phyloP scores from a whole-genome alignment of 2,888 invertebrate species.

The Leptinotarsa rubiginosa region DNA sequence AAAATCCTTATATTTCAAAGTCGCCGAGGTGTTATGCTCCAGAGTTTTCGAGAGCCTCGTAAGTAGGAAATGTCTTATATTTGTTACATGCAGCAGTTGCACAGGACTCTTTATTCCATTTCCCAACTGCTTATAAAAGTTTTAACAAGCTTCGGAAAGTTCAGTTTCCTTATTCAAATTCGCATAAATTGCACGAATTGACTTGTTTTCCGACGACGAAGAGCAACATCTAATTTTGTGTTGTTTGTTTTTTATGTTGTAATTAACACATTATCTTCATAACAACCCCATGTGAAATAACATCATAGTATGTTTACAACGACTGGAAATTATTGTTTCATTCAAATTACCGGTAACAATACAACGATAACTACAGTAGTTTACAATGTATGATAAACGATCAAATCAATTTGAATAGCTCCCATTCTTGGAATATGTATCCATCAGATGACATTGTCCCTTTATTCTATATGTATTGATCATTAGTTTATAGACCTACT shows the following conservation, averaged over 20 bases:
- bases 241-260: background rate
- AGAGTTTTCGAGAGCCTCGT: slow-evolving; percentile 14
- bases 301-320: background rate
- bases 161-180: slow-evolving; percentile 32
- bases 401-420: too few species aligned
- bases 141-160: slow-evolving; percentile 36
- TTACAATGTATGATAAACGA: too few species aligned
- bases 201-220: background rate
- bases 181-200: slow-evolving; percentile 8
- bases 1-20: background rate
- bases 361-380: too few species aligned
- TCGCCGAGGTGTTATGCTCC: background rate
- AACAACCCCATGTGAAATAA: background rate
- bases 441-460: too few species aligned
- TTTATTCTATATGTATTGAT: too few species aligned
- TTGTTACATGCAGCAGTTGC: slow-evolving; percentile 33
- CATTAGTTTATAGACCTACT: too few species aligned
- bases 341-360: too few species aligned
- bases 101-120: slow-evolving; percentile 31
- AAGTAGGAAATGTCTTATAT: slow-evolving; percentile 19
- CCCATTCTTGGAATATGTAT: too few species aligned
- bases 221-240: background rate
- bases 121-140: slow-evolving; percentile 33
- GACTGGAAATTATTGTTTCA: too few species aligned
- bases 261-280: background rate